Conservation (phyloP, 2,888 invertebrate genomes). For the Trachelus iudaicus region DNA sequence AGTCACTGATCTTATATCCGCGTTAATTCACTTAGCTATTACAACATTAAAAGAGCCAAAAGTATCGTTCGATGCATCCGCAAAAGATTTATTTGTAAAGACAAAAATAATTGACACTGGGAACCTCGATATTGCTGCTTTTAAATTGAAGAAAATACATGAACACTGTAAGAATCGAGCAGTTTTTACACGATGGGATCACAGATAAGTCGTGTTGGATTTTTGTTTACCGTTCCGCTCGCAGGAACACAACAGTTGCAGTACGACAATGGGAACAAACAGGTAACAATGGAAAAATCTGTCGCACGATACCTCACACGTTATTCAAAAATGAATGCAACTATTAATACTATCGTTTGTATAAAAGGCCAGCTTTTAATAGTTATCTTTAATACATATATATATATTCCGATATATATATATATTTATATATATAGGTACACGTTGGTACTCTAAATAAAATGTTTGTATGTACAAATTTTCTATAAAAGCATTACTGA, state of each 20-base stretch:
- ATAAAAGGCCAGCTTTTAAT: conserved; percentile 53
- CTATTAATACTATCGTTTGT: conserved; percentile 13
- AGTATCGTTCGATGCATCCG: neutral
- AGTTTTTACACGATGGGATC: neutral
- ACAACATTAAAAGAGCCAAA: neutral
- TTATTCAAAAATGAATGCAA: neutral
- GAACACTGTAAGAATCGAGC: neutral
- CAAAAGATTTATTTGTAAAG: no score
- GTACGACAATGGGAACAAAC: neutral
- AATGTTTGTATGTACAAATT: conserved; percentile 48
- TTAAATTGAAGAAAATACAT: neutral
- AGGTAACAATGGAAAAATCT: neutral
- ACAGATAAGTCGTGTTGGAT: neutral
- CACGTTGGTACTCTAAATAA: conserved; percentile 34
- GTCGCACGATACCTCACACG: neutral
- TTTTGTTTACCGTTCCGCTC: neutral
- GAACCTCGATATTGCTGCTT: neutral
- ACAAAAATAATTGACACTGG: neutral
- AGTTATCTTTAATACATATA: conserved; percentile 23
- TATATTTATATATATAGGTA: conserved; percentile 27
- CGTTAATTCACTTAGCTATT: neutral
- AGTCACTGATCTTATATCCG: neutral
- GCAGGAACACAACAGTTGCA: neutral
- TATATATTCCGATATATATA: conserved; percentile 31
- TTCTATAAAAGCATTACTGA: conserved; percentile 37